Percentiles rank a stretch among this genome's conserved stretches.
Conservation (phyloP, 2,888 invertebrate species). For the Rhodophaea formosa region DNA sequence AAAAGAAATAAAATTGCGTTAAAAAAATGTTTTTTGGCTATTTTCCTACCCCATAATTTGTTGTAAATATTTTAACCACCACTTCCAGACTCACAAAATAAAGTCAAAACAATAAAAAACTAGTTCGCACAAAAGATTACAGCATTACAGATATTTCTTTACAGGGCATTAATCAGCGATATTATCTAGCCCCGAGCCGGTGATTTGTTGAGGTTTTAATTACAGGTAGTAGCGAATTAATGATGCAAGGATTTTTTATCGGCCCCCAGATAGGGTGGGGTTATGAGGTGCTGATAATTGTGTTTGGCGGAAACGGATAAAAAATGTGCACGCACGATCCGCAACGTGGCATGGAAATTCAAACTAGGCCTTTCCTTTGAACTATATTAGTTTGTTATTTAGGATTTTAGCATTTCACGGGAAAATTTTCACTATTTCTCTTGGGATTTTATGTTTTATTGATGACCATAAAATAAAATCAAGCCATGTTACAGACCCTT, state of each 20-base stretch:
- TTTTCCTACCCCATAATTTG: too few species aligned
- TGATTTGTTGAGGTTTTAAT: slow-evolving; percentile 75
- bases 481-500: too few species aligned
- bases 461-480: too few species aligned
- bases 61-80: too few species aligned
- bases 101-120: too few species aligned
- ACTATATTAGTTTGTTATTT: background rate
- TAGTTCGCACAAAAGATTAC: background rate
- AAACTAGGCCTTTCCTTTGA: slow-evolving; percentile 3
- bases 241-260: slow-evolving; percentile 60
- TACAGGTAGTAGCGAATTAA: slow-evolving; percentile 63
- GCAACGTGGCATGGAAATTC: slow-evolving; percentile 17
- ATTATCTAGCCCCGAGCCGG: slow-evolving; percentile 44
- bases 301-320: slow-evolving; percentile 69
- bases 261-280: slow-evolving; percentile 34
- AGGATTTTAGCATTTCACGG: too few species aligned
- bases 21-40: too few species aligned
- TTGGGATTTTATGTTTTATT: too few species aligned
- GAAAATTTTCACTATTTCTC: too few species aligned
- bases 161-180: slow-evolving; percentile 32
- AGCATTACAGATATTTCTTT: slow-evolving; percentile 1
- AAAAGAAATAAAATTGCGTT: too few species aligned
- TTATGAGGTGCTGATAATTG: slow-evolving; percentile 74
- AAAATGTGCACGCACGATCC: slow-evolving; percentile 76
- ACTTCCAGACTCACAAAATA: too few species aligned